A percentile compares a stretch with the other conserved stretches of the same genome.
Conservation (phyloP, 2,797 vertebrate genomes). For the Glossophaga mutica region DNA sequence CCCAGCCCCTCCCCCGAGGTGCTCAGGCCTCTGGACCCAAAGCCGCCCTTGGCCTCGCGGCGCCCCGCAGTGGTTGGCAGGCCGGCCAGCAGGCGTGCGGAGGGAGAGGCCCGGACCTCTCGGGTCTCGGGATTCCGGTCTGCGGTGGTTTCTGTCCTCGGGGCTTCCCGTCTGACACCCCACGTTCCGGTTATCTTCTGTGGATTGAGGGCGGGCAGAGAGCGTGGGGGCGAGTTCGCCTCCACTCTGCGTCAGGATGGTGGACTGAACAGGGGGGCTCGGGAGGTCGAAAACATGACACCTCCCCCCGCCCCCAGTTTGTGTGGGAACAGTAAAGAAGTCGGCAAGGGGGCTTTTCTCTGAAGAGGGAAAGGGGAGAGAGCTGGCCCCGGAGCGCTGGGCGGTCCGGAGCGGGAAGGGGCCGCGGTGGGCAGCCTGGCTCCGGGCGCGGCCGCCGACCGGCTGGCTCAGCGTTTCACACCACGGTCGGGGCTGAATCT, state of each 20-base stretch:
- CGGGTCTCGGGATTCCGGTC: not conserved
- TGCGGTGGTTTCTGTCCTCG: not conserved
- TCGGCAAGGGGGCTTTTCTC: not conserved
- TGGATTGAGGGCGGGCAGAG: not conserved
- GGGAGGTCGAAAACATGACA: not conserved
- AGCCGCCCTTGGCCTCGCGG: not conserved
- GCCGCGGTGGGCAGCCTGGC: no score
- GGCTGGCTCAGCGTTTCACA: not conserved
- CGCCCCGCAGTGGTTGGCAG: not conserved
- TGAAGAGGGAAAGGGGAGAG: not conserved
- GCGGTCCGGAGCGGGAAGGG: not conserved
- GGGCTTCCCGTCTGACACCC: not conserved
- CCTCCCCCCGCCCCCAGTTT: not conserved
- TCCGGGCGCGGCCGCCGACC: no score
- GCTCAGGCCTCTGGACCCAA: not conserved
- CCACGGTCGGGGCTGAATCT: no score
- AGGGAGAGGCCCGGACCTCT: not conserved
- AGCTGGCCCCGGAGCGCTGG: not conserved
- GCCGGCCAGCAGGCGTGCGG: not conserved
- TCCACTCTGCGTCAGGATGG: not conserved
- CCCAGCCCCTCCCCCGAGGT: not conserved
- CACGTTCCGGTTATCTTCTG: not conserved
- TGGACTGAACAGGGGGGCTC: not conserved
- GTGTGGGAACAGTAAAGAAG: not conserved
- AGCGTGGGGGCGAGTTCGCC: accelerated